Base-by-base conservation (phyloP, 2,113 vertebrate genomes). In the Nesoenas mayeri region DNA sequence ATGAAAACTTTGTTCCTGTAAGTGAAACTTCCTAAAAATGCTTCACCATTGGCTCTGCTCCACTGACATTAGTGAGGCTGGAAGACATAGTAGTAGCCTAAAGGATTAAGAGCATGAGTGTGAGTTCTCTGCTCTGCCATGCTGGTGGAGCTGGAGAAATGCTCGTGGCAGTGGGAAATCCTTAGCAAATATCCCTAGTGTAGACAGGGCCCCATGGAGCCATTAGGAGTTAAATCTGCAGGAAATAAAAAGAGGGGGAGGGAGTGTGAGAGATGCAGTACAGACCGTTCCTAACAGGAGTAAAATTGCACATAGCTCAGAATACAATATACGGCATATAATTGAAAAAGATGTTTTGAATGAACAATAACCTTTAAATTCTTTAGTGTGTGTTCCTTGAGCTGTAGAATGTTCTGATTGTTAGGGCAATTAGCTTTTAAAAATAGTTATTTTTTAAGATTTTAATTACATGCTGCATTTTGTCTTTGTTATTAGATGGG, bases 401-500 rank as follows among this genome's bases (percentile, higher is more conserved):
- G 78, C 92, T 95, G 93, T 96, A 94, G 89, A 89, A 90, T 58
- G 47, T 93, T 96, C 85, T 94, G 79, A 94, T 93, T 95, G 91
- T 94, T 95, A 95, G 95, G 79, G 87, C 96, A 97, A 96, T 95
- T 95, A 97, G 93, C 94, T 97, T 96, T 96, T 95, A 91, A 95
- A 97, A 93, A 96, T 90, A 96, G 87, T 96, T 96, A 95, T 96
- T 96, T 95, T 91, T 96, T 91, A 51, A 88, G 54, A 85, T 95
- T 97, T 96, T 96, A 97, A 97, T 97, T 97, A 96, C 96, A 96
- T 82, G 94, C 96, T 95, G 94, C 96, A 97, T 96, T 97, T 97
- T 97, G 95, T 79, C 95, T 97, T 97, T 97, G 97, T 97, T 97
- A 96, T 95, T 92, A 94, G 93, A 96, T 60, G 89, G 65, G 95